Evolutionary conservation across 1,140 invertebrate genomes (phyloP).

Genomic region (Drosophila equinoxialis): DNA sequence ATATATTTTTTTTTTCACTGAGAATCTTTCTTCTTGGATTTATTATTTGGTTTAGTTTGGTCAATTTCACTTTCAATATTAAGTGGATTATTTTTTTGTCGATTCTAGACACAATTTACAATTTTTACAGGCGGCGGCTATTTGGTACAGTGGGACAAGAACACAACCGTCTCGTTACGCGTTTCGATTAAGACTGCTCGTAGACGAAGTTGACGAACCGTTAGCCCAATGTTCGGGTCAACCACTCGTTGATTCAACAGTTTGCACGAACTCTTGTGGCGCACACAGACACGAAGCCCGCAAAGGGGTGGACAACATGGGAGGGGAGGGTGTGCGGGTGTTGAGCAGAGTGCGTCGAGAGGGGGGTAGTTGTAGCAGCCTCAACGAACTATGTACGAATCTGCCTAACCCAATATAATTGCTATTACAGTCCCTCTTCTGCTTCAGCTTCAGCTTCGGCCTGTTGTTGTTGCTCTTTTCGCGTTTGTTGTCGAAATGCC

Average conservation of each 20-base stretch:
- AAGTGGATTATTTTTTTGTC: slow-evolving; percentile 4
- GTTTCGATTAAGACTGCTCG: slow-evolving; percentile 62
- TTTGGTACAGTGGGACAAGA: slow-evolving; percentile 36
- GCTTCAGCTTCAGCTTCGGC: slow-evolving; percentile 31
- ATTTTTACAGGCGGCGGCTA: slow-evolving; percentile 8
- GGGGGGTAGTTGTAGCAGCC: neutral
- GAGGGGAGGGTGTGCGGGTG: neutral
- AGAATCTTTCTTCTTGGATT: slow-evolving; percentile 2
- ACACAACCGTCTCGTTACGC: slow-evolving; percentile 66
- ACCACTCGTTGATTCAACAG: slow-evolving; percentile 82
- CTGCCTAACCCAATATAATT: slow-evolving; percentile 74
- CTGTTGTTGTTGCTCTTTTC: slow-evolving; percentile 62
- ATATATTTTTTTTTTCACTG: neutral
- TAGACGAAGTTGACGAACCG: slow-evolving; percentile 37
- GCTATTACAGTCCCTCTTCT: slow-evolving; percentile 60
- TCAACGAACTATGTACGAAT: slow-evolving; percentile 45
- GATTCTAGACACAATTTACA: slow-evolving; percentile 17
- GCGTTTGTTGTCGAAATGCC: slow-evolving; percentile 23
- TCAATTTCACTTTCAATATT: slow-evolving; percentile 11
- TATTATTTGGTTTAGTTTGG: neutral
- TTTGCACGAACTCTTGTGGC: slow-evolving; percentile 44
- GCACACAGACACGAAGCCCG: slow-evolving; percentile 36
- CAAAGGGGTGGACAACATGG: neutral
- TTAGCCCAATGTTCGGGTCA: slow-evolving; percentile 57
- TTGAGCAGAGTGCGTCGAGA: too few relatives aligned